These are phyloP conservation scores for Apamea anceps DNA, from an alignment of 2,888 invertebrate genomes.

Conservation along the genomic window DNA sequence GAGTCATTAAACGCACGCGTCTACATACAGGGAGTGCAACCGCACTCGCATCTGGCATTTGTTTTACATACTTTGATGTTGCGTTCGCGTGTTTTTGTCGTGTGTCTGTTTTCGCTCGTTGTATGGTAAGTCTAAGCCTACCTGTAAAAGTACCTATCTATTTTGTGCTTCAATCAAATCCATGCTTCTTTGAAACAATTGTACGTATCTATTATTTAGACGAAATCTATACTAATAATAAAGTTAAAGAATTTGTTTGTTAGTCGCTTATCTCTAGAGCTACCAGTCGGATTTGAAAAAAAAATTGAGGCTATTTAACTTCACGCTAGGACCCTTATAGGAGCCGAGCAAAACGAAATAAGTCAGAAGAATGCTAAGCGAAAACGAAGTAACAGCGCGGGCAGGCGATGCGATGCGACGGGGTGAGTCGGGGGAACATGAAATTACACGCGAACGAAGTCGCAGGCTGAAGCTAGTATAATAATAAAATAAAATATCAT, in stretches of 20 bases:
- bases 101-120: neutral
- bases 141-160: neutral
- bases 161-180: neutral
- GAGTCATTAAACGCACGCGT: neutral
- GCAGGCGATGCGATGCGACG: no score
- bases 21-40: neutral
- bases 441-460: no score
- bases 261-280: no score
- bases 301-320: no score
- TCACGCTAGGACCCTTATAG: no score
- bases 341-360: no score
- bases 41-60: neutral
- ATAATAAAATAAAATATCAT: slow-evolving; percentile 58
- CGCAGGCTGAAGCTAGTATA: neutral
- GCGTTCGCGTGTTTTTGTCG: neutral
- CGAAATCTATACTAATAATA: neutral
- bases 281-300: no score
- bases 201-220: neutral
- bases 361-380: no score
- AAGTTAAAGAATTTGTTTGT: no score
- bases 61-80: neutral
- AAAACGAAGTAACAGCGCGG: no score
- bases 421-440: no score
- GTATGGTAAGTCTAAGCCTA: no score
- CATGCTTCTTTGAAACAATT: neutral